Evolutionary conservation across 2,797 vertebrate species (phyloP).

Genomic region (Morelia viridis): DNA sequence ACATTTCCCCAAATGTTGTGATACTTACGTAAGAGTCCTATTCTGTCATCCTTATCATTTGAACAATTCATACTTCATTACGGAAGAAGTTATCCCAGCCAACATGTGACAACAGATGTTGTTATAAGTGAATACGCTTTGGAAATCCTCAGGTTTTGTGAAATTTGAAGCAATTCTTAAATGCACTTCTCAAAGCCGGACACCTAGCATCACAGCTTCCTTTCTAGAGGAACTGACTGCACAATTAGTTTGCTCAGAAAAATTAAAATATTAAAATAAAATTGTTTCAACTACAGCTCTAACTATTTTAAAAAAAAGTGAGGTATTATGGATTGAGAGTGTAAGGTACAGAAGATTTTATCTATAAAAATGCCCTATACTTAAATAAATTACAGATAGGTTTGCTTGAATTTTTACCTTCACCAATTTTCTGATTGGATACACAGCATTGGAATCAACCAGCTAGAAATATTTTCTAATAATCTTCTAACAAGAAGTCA

Average conservation of each 20-base stretch:
- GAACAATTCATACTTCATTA: background rate
- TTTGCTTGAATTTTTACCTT: slow-evolving; percentile 8
- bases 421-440: background rate
- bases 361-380: background rate
- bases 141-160: background rate
- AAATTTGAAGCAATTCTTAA: background rate
- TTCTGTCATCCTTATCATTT: background rate
- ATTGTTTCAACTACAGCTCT: background rate
- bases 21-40: background rate
- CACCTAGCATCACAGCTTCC: background rate
- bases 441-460: slow-evolving; percentile 6
- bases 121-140: background rate
- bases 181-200: background rate
- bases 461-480: background rate
- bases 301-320: background rate
- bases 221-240: background rate
- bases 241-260: background rate
- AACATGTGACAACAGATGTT: background rate
- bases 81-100: background rate
- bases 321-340: background rate
- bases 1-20: background rate
- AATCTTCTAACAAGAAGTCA: slow-evolving; percentile 4
- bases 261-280: background rate
- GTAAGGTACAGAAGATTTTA: too few species aligned
- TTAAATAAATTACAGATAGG: background rate